phyloP scores from a whole-genome alignment of 2,113 vertebrate genomes.

The Phylloscopus trochiloides region DNA sequence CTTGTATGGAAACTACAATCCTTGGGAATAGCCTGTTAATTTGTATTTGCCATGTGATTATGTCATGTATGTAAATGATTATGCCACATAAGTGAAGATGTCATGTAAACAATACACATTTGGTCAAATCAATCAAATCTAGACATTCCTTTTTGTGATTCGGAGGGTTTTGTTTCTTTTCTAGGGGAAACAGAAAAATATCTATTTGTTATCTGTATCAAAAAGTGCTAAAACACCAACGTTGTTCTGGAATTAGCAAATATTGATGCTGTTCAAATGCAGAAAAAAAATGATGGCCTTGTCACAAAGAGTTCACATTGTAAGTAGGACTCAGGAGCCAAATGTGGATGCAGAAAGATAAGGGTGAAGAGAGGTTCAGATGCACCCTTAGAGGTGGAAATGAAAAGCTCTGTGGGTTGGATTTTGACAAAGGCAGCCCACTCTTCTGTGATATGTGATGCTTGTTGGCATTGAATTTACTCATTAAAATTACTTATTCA shows the following conservation, averaged over 20 bases:
- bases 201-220: neutral
- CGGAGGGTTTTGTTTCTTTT: neutral
- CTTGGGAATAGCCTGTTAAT: neutral
- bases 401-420: neutral
- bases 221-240: neutral
- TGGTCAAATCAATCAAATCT: neutral
- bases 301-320: rapidly evolving
- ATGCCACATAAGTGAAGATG: neutral
- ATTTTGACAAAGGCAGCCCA: neutral
- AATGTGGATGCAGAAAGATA: neutral
- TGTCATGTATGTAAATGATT: neutral
- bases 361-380: neutral
- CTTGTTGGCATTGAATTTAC: neutral
- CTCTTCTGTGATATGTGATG: neutral
- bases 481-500: neutral
- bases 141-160: neutral
- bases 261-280: neutral
- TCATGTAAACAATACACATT: neutral
- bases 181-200: neutral
- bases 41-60: neutral
- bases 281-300: neutral
- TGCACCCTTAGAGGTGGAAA: neutral
- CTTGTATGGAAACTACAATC: neutral
- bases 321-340: neutral
- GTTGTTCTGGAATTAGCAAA: neutral